Evolutionary conservation across 2,797 vertebrate species (phyloP).

Genomic region (Smutsia gigantea): DNA sequence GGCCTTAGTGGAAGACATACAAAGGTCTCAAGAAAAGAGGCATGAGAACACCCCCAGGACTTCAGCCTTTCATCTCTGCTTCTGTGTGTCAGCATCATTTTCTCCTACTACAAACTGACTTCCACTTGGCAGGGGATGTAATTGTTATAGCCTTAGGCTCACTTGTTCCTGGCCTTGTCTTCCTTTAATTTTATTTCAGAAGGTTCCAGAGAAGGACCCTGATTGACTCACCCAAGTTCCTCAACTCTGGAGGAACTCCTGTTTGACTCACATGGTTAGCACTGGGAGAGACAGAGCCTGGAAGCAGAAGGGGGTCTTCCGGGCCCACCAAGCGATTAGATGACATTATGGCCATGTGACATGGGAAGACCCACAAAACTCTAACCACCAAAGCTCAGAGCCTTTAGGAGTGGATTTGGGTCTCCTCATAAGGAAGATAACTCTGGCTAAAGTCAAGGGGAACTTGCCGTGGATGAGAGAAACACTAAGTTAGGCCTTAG

Average conservation of each 20-base stretch:
- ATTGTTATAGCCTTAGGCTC: neutral
- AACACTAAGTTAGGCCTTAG: neutral
- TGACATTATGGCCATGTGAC: neutral
- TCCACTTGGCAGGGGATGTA: neutral
- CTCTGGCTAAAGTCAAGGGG: neutral
- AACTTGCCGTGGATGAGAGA: neutral
- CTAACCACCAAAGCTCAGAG: neutral
- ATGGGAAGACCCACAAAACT: neutral
- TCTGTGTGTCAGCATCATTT: neutral
- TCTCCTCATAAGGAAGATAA: neutral
- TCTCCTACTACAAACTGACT: neutral
- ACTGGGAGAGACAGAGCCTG: neutral
- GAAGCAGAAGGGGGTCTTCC: neutral
- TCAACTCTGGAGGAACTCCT: neutral
- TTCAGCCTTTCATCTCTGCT: neutral
- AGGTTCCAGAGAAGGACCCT: neutral
- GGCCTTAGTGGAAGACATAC: neutral
- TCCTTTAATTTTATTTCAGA: conserved; percentile 32
- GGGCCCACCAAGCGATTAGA: neutral
- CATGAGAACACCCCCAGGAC: neutral
- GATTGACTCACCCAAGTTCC: neutral
- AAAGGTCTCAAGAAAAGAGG: neutral
- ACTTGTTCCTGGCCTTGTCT: neutral
- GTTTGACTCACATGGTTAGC: neutral
- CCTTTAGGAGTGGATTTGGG: neutral